Conservation (phyloP, 2,797 vertebrate species). For the Sebastes trivittatus region DNA sequence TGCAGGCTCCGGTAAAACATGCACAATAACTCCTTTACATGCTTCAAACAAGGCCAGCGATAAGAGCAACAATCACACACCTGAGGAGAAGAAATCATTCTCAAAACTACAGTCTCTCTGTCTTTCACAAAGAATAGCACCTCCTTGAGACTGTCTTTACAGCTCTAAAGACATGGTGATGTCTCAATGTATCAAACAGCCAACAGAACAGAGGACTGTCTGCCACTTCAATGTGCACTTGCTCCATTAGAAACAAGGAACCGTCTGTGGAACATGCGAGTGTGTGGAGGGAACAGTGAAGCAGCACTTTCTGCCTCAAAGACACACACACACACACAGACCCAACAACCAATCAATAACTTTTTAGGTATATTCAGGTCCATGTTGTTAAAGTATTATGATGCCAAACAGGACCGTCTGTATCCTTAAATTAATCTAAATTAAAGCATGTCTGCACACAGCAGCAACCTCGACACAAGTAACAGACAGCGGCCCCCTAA, state of each 20-base stretch:
- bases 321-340: background rate
- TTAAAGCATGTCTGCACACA: background rate
- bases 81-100: background rate
- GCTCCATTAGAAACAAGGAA: constrained; percentile 43
- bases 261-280: constrained; percentile 15
- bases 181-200: constrained; percentile 19
- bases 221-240: constrained; percentile 61
- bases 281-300: background rate
- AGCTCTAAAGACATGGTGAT: constrained; percentile 16
- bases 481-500: constrained; percentile 8
- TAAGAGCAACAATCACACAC: constrained; percentile 26
- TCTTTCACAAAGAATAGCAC: constrained; percentile 1
- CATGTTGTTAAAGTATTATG: background rate
- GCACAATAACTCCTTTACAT: constrained; percentile 24
- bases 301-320: constrained; percentile 14
- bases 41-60: constrained; percentile 20
- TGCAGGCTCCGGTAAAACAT: constrained; percentile 49
- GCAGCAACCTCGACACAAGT: background rate
- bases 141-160: constrained; percentile 6
- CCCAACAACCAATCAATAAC: background rate
- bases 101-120: constrained; percentile 6
- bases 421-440: constrained; percentile 4
- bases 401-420: background rate
- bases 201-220: constrained; percentile 30
- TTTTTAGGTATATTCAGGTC: background rate